A percentile compares a stretch with the other conserved stretches of the same genome.
phyloP scores from a whole-genome alignment of 2,797 vertebrate species.

The Acipenser oxyrinchus region DNA sequence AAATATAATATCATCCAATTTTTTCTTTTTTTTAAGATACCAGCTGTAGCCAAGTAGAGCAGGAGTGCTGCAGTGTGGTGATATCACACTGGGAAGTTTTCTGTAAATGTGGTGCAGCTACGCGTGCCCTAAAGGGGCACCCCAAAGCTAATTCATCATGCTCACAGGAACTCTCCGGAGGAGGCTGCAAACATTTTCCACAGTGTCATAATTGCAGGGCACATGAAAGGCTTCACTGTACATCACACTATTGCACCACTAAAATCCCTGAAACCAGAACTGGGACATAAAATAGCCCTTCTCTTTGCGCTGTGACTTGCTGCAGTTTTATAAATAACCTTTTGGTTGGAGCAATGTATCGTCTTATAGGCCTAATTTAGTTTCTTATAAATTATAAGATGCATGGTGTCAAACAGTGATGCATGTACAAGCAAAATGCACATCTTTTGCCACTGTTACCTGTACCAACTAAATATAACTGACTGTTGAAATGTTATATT shows the following conservation, averaged over 20 bases:
- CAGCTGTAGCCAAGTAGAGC: neutral
- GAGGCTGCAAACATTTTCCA: conserved; percentile 33
- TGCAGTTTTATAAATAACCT: no score
- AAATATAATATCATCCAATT: no score
- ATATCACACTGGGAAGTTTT: conserved; percentile 15
- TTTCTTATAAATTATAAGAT: no score
- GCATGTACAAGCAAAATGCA: no score
- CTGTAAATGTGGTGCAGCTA: conserved; percentile 24
- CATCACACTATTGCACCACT: conserved; percentile 41
- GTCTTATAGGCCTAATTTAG: no score
- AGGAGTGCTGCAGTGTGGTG: neutral
- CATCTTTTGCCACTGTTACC: no score
- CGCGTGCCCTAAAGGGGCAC: conserved; percentile 42
- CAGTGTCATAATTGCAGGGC: conserved; percentile 43
- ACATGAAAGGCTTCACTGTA: conserved; percentile 45
- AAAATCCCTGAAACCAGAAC: conserved; percentile 26
- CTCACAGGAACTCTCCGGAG: conserved; percentile 43
- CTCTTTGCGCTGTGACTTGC: neutral
- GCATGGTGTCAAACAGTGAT: no score
- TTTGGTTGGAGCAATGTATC: no score
- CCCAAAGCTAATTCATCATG: conserved; percentile 45
- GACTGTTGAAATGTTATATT: no score
- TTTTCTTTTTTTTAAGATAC: neutral
- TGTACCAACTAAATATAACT: no score
- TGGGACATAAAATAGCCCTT: no score